Evolutionary conservation across 2,888 invertebrate species (phyloP).

Genomic region (Blastobasis adustella): DNA sequence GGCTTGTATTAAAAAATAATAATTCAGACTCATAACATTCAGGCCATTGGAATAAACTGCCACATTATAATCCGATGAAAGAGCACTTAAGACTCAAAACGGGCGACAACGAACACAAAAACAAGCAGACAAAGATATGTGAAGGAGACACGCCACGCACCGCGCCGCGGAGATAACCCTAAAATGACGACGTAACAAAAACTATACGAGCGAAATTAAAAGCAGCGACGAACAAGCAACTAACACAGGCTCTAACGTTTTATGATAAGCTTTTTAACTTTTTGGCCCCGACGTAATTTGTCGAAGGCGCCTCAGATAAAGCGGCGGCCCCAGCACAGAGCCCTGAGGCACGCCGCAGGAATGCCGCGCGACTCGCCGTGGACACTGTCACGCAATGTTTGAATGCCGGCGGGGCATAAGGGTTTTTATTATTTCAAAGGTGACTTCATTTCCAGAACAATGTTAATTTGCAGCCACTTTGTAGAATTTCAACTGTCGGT

Average conservation of each 20-base stretch:
- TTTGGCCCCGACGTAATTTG: conserved; percentile 69
- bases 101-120: conserved; percentile 3
- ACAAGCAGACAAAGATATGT: conserved; percentile 39
- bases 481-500: too few relatives aligned
- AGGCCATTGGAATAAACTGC: not conserved
- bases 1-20: too few relatives aligned
- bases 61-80: not conserved
- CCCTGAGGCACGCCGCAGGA: conserved; percentile 46
- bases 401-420: conserved; percentile 7
- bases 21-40: not conserved
- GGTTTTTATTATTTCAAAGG: conserved; percentile 1
- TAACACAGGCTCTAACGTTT: conserved; percentile 59
- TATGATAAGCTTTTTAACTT: conserved; percentile 62
- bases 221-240: conserved; percentile 64
- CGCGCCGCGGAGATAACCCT: conserved; percentile 48
- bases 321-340: conserved; percentile 44
- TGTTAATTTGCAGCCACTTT: too few relatives aligned
- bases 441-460: not conserved
- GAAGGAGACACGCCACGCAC: conserved; percentile 46
- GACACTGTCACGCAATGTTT: conserved; percentile 31
- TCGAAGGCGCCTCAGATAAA: conserved; percentile 72
- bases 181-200: conserved; percentile 63
- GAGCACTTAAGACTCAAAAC: not conserved
- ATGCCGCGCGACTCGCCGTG: conserved; percentile 38
- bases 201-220: conserved; percentile 67